Percentiles rank a stretch among this genome's conserved stretches.
phyloP scores from a whole-genome alignment of 2,113 vertebrate genomes.

The Urocitellus parryii region DNA sequence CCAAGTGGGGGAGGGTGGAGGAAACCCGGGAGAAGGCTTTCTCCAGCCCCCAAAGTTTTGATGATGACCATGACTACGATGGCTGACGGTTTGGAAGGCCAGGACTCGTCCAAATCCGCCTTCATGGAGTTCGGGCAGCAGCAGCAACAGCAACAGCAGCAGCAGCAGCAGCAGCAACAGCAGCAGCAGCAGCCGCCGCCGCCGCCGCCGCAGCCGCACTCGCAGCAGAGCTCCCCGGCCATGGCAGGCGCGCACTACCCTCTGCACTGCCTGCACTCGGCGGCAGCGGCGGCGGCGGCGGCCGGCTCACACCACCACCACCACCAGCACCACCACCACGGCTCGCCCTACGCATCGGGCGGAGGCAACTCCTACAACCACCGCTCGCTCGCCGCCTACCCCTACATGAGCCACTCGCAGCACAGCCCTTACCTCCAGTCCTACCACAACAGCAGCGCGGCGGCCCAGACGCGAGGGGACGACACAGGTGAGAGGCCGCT shows the following conservation, averaged over 20 bases:
- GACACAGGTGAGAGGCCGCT: constrained; percentile 95
- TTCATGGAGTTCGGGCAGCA: constrained; percentile 99
- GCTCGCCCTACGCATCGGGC: constrained; percentile 94
- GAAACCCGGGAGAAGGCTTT: constrained; percentile 88
- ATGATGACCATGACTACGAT: constrained; percentile 99
- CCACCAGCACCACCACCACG: constrained; percentile 98
- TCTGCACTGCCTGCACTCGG: constrained; percentile 95
- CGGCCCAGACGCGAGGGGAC: constrained; percentile 96
- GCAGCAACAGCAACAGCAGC: constrained; percentile 93
- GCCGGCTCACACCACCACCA: constrained; percentile 89
- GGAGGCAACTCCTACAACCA: constrained; percentile 96
- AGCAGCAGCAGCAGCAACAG: constrained; percentile 87
- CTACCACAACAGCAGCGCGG: constrained; percentile 94
- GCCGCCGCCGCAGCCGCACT: constrained; percentile 93
- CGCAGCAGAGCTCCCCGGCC: constrained; percentile 92
- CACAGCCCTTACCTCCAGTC: constrained; percentile 98
- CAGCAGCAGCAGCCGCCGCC: constrained; percentile 82
- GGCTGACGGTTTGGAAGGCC: constrained; percentile 99
- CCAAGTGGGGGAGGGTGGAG: constrained; percentile 85
- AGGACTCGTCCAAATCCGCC: constrained; percentile 99
- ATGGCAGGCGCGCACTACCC: constrained; percentile 96
- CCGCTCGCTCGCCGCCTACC: constrained; percentile 94
- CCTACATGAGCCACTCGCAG: constrained; percentile 98
- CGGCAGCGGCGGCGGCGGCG: constrained; percentile 81
- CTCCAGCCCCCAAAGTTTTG: constrained; percentile 98